Evolutionary conservation across 2,113 vertebrate genomes (phyloP).

Genomic region (Myotis davidii): DNA sequence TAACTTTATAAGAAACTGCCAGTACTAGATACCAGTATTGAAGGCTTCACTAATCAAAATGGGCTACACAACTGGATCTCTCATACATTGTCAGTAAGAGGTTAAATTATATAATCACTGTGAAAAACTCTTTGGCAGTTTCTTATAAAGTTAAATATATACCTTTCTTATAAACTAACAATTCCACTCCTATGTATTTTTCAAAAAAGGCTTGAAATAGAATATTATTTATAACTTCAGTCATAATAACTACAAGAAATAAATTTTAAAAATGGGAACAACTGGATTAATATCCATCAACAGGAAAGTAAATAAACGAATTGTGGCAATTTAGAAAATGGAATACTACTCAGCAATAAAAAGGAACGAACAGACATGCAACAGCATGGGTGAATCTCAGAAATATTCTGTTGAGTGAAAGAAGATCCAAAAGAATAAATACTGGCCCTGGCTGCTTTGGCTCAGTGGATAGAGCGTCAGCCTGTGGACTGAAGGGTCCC

Average conservation of each 20-base stretch:
- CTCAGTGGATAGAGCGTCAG: too few relatives aligned
- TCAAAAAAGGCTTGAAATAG: neutral
- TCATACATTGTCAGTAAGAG: neutral
- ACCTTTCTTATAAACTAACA: neutral
- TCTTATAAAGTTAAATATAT: neutral
- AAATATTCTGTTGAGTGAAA: neutral
- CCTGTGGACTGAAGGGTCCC: too few relatives aligned
- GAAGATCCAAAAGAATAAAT: neutral
- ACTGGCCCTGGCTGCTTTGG: too few relatives aligned
- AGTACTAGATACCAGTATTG: neutral
- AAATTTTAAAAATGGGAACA: neutral
- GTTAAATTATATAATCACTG: neutral
- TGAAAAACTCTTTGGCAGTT: neutral
- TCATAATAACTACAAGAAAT: slow-evolving; percentile 25
- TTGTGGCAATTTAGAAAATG: neutral
- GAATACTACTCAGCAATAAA: neutral
- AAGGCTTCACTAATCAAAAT: neutral
- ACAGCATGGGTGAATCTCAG: neutral
- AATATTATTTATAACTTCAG: slow-evolving; percentile 24
- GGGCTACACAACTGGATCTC: neutral
- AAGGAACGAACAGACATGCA: neutral
- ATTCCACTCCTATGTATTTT: neutral
- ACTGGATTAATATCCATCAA: neutral
- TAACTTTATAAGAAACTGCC: too few relatives aligned
- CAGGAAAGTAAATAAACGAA: slow-evolving; percentile 1